Percentiles rank a stretch among this genome's conserved stretches.
These are phyloP conservation scores for Cotesia glomerata DNA, from an alignment of 1,140 invertebrate species.

Conservation along the genomic window DNA sequence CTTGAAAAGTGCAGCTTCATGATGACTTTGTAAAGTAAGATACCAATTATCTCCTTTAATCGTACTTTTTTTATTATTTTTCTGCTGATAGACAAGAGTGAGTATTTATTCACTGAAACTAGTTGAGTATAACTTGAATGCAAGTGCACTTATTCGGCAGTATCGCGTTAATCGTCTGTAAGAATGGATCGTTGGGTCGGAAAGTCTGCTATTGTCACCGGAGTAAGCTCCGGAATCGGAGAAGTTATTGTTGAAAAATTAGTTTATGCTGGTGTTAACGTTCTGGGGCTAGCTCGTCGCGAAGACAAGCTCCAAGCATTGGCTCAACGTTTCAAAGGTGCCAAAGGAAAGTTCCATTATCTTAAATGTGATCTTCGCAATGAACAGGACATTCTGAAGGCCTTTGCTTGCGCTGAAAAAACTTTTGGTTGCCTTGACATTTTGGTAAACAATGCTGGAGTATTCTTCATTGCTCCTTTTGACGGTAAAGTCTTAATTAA, in stretches of 20 bases:
- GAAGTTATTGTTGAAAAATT: slow-evolving; percentile 47
- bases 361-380: background rate
- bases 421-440: slow-evolving; percentile 8
- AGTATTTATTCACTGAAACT: too few relatives aligned
- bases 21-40: too few relatives aligned
- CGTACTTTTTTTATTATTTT: too few relatives aligned
- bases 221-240: slow-evolving; percentile 62
- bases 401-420: background rate
- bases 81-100: too few relatives aligned
- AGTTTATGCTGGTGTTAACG: background rate
- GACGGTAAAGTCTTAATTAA: background rate
- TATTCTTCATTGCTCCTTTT: background rate
- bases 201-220: slow-evolving; percentile 63
- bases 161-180: background rate
- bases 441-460: slow-evolving; percentile 8
- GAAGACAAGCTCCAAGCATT: slow-evolving; percentile 1
- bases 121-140: background rate
- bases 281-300: slow-evolving; percentile 9
- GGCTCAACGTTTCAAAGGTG: background rate
- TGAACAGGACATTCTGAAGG: slow-evolving; percentile 10
- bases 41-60: too few relatives aligned
- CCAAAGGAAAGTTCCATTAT: background rate
- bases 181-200: slow-evolving; percentile 53
- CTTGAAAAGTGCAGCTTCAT: too few relatives aligned
- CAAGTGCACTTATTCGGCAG: background rate